Conservation (phyloP, 1,140 invertebrate genomes). For the Venturia canescens region DNA sequence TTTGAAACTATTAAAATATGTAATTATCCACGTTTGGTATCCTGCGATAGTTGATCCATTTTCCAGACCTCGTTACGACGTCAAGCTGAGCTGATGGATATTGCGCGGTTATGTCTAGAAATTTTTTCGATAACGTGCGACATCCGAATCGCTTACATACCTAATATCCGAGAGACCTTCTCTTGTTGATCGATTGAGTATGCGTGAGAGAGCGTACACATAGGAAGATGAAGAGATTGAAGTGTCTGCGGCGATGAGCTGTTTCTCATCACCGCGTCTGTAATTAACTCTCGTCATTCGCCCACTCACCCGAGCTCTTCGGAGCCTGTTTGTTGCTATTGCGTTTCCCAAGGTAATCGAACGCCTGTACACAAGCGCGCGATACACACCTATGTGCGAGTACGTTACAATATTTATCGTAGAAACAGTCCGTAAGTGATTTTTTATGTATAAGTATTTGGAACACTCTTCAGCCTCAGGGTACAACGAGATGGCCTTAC, state of each 20-base stretch:
- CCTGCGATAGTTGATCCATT: not conserved
- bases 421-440: not conserved
- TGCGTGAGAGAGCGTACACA: not conserved
- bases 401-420: not conserved
- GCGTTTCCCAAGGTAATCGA: not conserved
- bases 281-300: conserved; percentile 34
- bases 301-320: conserved; percentile 16
- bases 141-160: not conserved
- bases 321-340: conserved; percentile 10
- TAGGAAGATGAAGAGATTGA: conserved; percentile 19
- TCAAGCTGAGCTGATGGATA: not conserved
- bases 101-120: not conserved
- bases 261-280: conserved; percentile 33
- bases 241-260: conserved; percentile 21
- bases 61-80: not conserved
- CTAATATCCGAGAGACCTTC: conserved; percentile 1
- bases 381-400: not conserved
- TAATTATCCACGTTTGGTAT: not conserved
- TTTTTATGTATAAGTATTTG: not conserved
- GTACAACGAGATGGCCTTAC: not conserved
- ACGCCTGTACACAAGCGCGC: not conserved
- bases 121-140: not conserved
- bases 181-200: not conserved
- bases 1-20: too few relatives aligned
- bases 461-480: not conserved